Percentiles rank a stretch among this genome's conserved stretches.
Conservation (phyloP, 2,888 invertebrate species). For the Orchestes rusci region DNA sequence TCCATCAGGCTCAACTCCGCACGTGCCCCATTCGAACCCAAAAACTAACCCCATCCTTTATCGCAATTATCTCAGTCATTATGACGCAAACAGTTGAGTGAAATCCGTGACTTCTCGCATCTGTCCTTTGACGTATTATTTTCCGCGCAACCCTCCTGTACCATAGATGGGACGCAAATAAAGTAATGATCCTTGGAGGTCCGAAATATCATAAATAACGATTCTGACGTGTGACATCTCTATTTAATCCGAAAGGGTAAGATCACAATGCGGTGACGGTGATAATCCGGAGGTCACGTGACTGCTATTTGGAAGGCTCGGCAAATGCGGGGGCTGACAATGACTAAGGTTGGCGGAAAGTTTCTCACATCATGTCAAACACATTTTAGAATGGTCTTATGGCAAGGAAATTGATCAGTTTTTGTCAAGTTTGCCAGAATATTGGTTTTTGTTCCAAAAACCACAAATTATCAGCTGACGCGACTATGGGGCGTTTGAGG, state of each 20-base stretch:
- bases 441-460: no score
- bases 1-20: no score
- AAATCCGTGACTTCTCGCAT: constrained; percentile 36
- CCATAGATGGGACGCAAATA: constrained; percentile 15
- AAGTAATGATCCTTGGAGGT: constrained; percentile 23
- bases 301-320: no score
- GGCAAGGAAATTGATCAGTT: no score
- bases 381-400: no score
- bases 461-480: no score
- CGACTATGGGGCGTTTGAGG: no score
- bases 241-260: constrained; percentile 26
- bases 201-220: constrained; percentile 24
- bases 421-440: no score
- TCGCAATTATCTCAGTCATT: constrained; percentile 28
- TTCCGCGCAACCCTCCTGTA: constrained; percentile 11
- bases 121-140: constrained; percentile 23
- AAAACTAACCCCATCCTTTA: constrained; percentile 25
- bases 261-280: constrained; percentile 18
- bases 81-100: constrained; percentile 29
- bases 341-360: no score
- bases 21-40: constrained; percentile 17
- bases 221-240: constrained; percentile 26
- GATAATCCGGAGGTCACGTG: constrained; percentile 25
- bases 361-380: no score
- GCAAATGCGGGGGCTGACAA: no score